Conservation (phyloP, 53 echinoderm and acorn worm genomes). For the Holothuria scabra region DNA sequence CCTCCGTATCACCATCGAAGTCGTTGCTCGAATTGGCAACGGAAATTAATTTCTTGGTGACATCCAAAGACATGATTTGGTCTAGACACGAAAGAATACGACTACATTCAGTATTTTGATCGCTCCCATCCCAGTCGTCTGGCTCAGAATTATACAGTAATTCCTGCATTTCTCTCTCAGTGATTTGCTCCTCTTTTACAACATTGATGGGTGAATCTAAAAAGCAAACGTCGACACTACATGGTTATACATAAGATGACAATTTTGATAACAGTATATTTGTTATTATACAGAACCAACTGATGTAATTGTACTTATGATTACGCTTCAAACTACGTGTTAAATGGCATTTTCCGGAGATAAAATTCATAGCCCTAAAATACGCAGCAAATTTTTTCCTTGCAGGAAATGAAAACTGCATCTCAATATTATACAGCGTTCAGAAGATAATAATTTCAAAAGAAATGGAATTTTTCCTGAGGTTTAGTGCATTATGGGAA, state of each 20-base stretch:
- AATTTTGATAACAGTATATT: background rate
- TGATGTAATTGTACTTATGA: background rate
- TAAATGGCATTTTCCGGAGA: too few relatives aligned
- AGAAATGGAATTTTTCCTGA: too few relatives aligned
- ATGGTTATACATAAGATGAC: background rate
- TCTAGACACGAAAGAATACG: constrained; percentile 73
- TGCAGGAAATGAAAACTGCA: too few relatives aligned
- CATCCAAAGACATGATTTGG: constrained; percentile 70
- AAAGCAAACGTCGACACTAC: background rate
- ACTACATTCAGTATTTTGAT: constrained; percentile 70
- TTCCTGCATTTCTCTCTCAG: constrained; percentile 56
- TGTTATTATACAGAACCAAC: background rate
- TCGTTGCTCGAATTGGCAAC: constrained; percentile 72
- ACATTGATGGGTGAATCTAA: constrained; percentile 67
- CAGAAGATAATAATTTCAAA: too few relatives aligned
- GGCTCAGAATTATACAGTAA: constrained; percentile 67
- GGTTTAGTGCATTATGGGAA: too few relatives aligned
- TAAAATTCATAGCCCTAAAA: too few relatives aligned
- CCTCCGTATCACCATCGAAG: constrained; percentile 64
- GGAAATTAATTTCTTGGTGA: constrained; percentile 67
- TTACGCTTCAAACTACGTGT: background rate
- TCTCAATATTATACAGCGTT: too few relatives aligned
- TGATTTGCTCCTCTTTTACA: constrained; percentile 76
- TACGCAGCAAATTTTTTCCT: too few relatives aligned
- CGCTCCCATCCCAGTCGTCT: constrained; percentile 75